Evolutionary conservation across 2,888 invertebrate species (phyloP).

Genomic region (Acleris emargana): DNA sequence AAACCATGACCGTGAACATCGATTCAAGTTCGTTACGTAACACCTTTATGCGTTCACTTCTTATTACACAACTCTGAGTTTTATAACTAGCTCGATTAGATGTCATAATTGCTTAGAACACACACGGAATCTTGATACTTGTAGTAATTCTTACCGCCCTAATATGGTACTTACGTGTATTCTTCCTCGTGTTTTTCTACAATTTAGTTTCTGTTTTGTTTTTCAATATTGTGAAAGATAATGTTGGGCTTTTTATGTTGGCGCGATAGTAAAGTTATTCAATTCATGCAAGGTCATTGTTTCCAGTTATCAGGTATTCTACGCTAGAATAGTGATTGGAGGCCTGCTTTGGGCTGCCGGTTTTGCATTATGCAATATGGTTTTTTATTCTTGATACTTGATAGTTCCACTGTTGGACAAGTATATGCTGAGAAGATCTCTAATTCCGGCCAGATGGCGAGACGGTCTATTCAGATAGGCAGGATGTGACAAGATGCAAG

Average conservation of each 20-base stretch:
- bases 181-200: conserved; percentile 5
- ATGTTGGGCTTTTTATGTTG: neutral
- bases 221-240: neutral
- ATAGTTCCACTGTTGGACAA: too few species aligned
- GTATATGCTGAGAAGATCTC: too few species aligned
- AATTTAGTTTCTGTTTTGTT: conserved; percentile 10
- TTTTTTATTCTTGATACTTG: neutral
- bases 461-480: too few species aligned
- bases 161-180: conserved; percentile 14
- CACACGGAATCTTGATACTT: conserved; percentile 20
- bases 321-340: conserved; percentile 29
- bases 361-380: conserved; percentile 4
- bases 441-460: too few species aligned
- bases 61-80: conserved; percentile 46
- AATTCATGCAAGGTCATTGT: conserved; percentile 18
- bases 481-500: too few species aligned
- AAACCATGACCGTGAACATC: conserved; percentile 76
- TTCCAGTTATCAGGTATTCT: conserved; percentile 11
- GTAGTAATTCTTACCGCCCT: conserved; percentile 13
- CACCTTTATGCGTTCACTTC: conserved; percentile 62
- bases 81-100: conserved; percentile 37
- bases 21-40: conserved; percentile 76
- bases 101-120: conserved; percentile 9
- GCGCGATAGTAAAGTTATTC: conserved; percentile 26
- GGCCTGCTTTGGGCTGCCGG: conserved; percentile 28